These are phyloP conservation scores for Takifugu flavidus DNA, from an alignment of 2,113 vertebrate genomes.

Conservation along the genomic window DNA sequence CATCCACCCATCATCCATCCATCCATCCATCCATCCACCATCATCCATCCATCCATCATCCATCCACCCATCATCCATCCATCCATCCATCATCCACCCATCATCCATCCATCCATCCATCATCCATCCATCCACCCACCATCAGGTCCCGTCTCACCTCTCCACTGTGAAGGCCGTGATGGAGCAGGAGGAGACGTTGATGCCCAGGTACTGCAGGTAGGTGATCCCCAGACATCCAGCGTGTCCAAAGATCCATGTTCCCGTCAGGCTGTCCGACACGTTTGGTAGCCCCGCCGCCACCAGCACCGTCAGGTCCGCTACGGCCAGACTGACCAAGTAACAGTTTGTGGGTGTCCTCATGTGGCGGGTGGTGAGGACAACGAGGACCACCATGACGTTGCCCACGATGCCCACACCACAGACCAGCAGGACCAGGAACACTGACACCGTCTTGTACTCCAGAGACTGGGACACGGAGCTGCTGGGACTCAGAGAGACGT, in stretches of 20 bases:
- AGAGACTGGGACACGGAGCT: constrained; percentile 53
- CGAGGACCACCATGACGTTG: constrained; percentile 81
- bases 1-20: too few species aligned
- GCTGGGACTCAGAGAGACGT: constrained; percentile 63
- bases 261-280: constrained; percentile 75
- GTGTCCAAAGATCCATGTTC: constrained; percentile 77
- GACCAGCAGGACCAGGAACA: constrained; percentile 78
- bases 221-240: constrained; percentile 77
- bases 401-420: constrained; percentile 78
- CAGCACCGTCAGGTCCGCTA: constrained; percentile 78
- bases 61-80: too few species aligned
- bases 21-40: too few species aligned
- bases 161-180: constrained; percentile 81
- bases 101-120: too few species aligned
- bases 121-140: too few species aligned
- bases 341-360: constrained; percentile 82
- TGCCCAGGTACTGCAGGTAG: constrained; percentile 83
- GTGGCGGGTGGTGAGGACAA: constrained; percentile 77
- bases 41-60: too few species aligned
- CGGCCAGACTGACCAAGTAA: constrained; percentile 80
- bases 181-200: constrained; percentile 81
- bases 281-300: constrained; percentile 79
- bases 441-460: constrained; percentile 73
- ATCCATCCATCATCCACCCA: too few species aligned
- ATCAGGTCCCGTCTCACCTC: constrained; percentile 61